phyloP scores from a whole-genome alignment of 1,140 invertebrate genomes.

The Eumeta japonica region DNA sequence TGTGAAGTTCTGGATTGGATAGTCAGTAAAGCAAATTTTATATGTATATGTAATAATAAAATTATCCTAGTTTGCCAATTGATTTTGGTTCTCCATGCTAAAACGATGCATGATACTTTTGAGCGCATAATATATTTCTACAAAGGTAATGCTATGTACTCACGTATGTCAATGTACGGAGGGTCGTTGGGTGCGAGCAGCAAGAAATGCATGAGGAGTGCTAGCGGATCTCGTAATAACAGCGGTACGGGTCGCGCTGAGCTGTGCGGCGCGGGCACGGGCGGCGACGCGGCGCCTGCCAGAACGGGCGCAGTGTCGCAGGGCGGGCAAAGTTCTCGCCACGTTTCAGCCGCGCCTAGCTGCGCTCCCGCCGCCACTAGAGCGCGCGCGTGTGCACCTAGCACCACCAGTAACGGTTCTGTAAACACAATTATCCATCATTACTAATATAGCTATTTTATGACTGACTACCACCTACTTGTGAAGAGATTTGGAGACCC shows the following conservation, averaged over 20 bases:
- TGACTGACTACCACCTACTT: too few relatives aligned
- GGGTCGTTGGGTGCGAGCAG: conserved; percentile 77
- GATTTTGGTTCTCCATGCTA: neutral
- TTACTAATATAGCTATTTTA: neutral
- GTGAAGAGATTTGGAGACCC: too few relatives aligned
- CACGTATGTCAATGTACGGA: conserved; percentile 74
- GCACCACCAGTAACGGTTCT: conserved; percentile 86
- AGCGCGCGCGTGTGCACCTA: conserved; percentile 79
- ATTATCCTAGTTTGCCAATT: neutral
- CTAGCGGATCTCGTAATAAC: conserved; percentile 78
- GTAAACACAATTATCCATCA: conserved; percentile 23
- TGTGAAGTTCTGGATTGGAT: too few relatives aligned
- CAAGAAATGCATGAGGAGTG: conserved; percentile 83
- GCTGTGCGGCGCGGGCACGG: conserved; percentile 41
- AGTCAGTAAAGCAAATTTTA: neutral
- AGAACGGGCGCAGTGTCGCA: conserved; percentile 20
- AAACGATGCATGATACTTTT: neutral
- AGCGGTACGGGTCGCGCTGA: conserved; percentile 74
- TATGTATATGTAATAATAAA: neutral
- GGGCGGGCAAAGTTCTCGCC: conserved; percentile 24
- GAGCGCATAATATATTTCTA: neutral
- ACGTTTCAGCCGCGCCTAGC: conserved; percentile 49
- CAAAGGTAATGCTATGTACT: conserved; percentile 22
- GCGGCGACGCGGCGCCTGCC: conserved; percentile 19
- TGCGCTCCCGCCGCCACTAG: conserved; percentile 61